Evolutionary conservation across 37 sponge, comb jelly and placozoan species (phyloP), one percentile per base, ranked within the genome.

Genomic region (Petrosia ficiformis): DNA sequence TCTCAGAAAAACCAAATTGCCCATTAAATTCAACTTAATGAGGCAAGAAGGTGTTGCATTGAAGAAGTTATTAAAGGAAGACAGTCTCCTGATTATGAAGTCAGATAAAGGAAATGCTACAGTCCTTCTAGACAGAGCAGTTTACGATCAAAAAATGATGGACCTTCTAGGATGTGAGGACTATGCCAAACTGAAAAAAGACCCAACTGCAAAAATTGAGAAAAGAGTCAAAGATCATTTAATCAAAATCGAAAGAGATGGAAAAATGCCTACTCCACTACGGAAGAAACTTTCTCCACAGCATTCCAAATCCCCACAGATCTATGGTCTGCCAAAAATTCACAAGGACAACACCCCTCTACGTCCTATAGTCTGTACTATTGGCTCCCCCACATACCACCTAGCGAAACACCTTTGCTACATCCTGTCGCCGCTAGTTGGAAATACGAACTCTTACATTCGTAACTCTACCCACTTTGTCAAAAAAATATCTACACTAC

Each of bases 281-380:
- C 10, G 16, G 16, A 10, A 16, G 10, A 10, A 16, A 48, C n/a
- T 48, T 19, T 10, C 54, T 48, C 54, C 54, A 10, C 54, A 48
- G 14, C n/a, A n/a, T n/a, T n/a, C n/a, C n/a, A n/a, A n/a, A n/a
- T n/a, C n/a, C n/a, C n/a, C n/a, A n/a, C n/a, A 36, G 35, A 21
- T 79, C 2, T 79, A 79, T 38, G 71, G 71, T 32, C 59, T 69
- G 68, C 79, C 79, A n/a, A n/a, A n/a, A n/a, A n/a, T n/a, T n/a
- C n/a, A n/a, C n/a, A n/a, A n/a, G n/a, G n/a, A n/a, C n/a, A 1
- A 79, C 68, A 69, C 39, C 29, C 70, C 79, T 10, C 35, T 74
- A 2, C 34, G 74, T 16, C 74, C 74, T 34, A 74, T 74, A 25
- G 74, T 74, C 71, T 71, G 37, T 52, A 67, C 60, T 71, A 80